Conservation (phyloP, 2,797 vertebrate genomes). For the Steatocranus sp. region DNA sequence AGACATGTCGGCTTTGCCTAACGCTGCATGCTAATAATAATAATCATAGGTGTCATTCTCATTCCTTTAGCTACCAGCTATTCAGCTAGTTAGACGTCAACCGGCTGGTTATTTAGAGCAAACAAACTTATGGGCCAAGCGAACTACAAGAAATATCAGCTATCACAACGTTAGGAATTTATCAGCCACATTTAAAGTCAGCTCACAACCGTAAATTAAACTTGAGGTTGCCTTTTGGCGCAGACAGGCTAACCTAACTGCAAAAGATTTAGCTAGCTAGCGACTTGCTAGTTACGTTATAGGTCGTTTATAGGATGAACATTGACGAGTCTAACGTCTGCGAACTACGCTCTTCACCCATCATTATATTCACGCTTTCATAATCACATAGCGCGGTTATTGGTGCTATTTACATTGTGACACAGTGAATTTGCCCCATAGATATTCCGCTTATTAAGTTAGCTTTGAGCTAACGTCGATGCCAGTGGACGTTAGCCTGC, state of each 20-base stretch:
- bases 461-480: not conserved
- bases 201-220: not conserved
- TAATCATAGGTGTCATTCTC: constrained; percentile 13
- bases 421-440: not conserved
- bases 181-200: not conserved
- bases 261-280: not conserved
- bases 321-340: not conserved
- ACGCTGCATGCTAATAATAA: constrained; percentile 40
- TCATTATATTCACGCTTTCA: not conserved
- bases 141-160: not conserved
- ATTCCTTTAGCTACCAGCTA: constrained; percentile 17
- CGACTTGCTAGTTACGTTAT: not conserved
- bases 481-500: not conserved
- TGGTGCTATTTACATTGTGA: not conserved
- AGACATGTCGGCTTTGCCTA: not conserved
- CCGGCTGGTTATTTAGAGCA: not conserved
- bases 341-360: not conserved
- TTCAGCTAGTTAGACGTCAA: not conserved
- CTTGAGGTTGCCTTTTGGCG: not conserved
- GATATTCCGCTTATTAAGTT: not conserved
- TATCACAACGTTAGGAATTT: not conserved
- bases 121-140: not conserved
- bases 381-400: not conserved
- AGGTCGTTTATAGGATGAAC: not conserved
- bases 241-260: not conserved